Conservation (phyloP, 2,113 vertebrate genomes). For the Fregetta grallaria region DNA sequence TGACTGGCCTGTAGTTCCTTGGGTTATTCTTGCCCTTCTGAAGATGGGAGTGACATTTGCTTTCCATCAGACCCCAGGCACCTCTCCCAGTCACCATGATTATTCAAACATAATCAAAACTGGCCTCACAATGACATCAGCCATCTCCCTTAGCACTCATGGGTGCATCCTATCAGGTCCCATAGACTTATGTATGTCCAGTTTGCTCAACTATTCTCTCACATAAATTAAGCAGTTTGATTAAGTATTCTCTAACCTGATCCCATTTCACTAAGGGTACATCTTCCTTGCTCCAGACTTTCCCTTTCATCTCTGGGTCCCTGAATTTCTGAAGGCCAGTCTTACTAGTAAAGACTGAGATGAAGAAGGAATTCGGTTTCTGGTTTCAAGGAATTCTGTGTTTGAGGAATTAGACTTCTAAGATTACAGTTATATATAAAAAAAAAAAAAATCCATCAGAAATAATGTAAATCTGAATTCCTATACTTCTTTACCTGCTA, state of each 20-base stretch:
- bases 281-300: background rate
- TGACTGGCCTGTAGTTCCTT: background rate
- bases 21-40: background rate
- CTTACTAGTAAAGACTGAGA: background rate
- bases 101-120: background rate
- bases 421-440: background rate
- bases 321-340: background rate
- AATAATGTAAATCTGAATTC: background rate
- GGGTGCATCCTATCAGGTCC: background rate
- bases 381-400: background rate
- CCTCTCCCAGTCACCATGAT: background rate
- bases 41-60: background rate
- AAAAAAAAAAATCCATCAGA: background rate
- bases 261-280: background rate
- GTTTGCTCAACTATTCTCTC: background rate
- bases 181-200: background rate
- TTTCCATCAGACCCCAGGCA: background rate
- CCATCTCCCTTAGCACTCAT: background rate
- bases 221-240: background rate
- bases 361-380: background rate
- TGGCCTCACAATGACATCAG: background rate
- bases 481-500: background rate
- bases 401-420: background rate
- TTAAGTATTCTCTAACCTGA: background rate
- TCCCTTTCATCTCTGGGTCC: background rate